These are phyloP conservation scores for Noctua janthe DNA, from an alignment of 2,888 invertebrate species.

Conservation along the genomic window DNA sequence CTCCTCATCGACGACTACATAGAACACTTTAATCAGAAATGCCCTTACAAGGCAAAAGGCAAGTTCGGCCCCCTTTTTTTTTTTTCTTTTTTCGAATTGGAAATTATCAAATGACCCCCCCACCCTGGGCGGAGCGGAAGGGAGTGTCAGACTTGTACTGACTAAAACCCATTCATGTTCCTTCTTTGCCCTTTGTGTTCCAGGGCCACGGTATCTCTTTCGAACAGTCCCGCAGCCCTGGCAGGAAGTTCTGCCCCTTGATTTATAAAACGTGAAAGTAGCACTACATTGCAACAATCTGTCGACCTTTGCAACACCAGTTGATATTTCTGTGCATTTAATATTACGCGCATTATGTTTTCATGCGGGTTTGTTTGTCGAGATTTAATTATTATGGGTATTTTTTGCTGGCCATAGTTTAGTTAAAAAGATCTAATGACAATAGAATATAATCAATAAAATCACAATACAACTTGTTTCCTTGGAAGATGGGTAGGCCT, in stretches of 20 bases:
- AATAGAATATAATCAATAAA: no score
- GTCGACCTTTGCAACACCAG: conserved; percentile 58
- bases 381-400: not conserved
- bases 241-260: conserved; percentile 1
- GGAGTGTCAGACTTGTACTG: no score
- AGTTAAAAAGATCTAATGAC: no score
- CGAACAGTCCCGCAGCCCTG: no score
- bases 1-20: not conserved
- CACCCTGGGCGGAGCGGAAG: no score
- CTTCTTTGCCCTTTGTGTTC: no score
- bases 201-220: no score
- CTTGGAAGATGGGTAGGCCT: no score
- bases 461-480: no score
- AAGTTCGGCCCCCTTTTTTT: not conserved
- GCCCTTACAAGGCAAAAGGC: conserved; percentile 11
- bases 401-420: not conserved
- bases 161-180: no score
- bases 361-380: conserved; percentile 14
- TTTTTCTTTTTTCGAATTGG: no score
- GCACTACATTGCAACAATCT: conserved; percentile 35
- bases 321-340: conserved; percentile 54
- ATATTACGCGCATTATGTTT: not conserved
- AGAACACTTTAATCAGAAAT: conserved; percentile 33
- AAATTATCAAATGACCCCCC: no score
- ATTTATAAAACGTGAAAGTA: conserved; percentile 51